These are phyloP conservation scores for Periophthalmodon schlosseri DNA, from an alignment of 2,113 vertebrate genomes.

Conservation along the genomic window DNA sequence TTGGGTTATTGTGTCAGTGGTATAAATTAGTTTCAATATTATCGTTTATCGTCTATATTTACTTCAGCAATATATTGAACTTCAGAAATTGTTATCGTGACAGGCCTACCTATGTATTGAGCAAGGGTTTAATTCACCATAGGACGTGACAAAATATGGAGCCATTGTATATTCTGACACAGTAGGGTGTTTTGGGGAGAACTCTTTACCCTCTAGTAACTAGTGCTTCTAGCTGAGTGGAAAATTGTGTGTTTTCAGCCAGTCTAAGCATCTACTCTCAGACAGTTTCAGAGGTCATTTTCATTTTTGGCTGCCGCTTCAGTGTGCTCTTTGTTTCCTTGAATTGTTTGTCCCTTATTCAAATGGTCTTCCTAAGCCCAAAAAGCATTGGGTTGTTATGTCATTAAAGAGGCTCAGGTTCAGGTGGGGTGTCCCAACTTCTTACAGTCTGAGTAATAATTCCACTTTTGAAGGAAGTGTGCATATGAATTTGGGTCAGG, in stretches of 20 bases:
- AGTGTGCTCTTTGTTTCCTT: neutral
- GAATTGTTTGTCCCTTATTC: constrained; percentile 51
- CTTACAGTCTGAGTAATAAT: constrained; percentile 35
- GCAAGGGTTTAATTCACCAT: too few relatives aligned
- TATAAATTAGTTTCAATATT: too few relatives aligned
- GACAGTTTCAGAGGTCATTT: constrained; percentile 44
- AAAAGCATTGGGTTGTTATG: constrained; percentile 10
- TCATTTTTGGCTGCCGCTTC: constrained; percentile 24
- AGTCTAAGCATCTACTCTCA: constrained; percentile 14
- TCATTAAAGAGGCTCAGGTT: constrained; percentile 4
- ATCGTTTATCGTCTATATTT: too few relatives aligned
- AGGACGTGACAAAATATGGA: too few relatives aligned
- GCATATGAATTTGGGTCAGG: constrained; percentile 40
- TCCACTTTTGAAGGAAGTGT: constrained; percentile 21
- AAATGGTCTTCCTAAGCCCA: constrained; percentile 32
- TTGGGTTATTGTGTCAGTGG: too few relatives aligned
- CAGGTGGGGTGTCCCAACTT: constrained; percentile 26
- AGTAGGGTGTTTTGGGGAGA: neutral
- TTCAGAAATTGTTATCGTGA: too few relatives aligned
- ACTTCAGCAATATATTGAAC: too few relatives aligned
- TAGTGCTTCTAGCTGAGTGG: neutral
- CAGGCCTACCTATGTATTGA: too few relatives aligned
- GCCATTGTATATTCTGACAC: neutral
- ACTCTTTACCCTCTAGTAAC: neutral
- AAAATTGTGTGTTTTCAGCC: neutral